Conservation (phyloP, 92 coral and sea anemone species). For the Umimayanthus chanpuru region DNA sequence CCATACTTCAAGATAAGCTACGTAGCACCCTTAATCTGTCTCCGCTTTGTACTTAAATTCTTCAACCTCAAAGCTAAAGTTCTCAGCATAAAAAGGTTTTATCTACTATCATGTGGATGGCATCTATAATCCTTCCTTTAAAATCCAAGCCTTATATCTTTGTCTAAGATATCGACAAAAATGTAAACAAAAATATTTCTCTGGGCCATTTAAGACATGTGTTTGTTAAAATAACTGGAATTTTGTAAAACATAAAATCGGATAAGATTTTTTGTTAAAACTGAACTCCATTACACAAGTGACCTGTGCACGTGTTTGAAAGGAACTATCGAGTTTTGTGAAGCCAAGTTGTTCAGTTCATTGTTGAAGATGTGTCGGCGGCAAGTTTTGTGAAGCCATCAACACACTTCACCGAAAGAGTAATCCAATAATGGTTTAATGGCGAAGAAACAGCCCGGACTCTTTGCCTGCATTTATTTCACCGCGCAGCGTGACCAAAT, state of each 20-base stretch:
- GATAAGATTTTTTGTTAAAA: neutral
- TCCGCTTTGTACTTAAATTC: neutral
- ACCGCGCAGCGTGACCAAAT: neutral
- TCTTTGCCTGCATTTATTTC: neutral
- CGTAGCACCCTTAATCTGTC: conserved; percentile 5
- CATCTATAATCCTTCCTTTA: neutral
- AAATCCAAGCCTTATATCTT: neutral
- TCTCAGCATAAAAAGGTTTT: neutral
- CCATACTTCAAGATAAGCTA: conserved; percentile 32
- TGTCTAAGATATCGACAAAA: neutral
- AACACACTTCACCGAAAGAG: conserved; percentile 6
- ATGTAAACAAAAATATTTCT: no score
- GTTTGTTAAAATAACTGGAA: no score
- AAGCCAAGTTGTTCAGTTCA: neutral
- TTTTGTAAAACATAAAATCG: no score
- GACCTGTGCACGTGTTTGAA: neutral
- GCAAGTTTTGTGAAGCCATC: conserved; percentile 14
- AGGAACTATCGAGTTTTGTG: neutral
- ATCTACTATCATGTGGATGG: neutral
- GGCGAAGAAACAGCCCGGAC: conserved; percentile 2
- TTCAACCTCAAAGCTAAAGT: conserved; percentile 5
- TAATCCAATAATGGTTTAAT: conserved; percentile 25
- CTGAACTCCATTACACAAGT: neutral
- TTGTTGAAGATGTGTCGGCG: conserved; percentile 9
- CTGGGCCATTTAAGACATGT: neutral